Evolutionary conservation across 2,113 vertebrate genomes (phyloP).

Genomic region (Cisticola juncidis): DNA sequence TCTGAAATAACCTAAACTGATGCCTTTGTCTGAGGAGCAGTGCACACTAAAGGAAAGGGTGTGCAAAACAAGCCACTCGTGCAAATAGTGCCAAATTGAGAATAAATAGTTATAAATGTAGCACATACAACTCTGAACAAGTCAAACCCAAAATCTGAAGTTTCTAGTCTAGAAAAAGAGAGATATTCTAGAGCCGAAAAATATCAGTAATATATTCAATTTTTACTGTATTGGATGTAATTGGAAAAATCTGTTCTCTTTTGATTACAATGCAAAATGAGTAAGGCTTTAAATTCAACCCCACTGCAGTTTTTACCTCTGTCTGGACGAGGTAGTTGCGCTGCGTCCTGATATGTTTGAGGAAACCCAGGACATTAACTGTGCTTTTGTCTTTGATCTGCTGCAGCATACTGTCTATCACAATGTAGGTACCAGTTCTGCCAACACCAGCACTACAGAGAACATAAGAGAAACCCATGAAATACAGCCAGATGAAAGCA

Average conservation of each 20-base stretch:
- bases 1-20: neutral
- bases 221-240: neutral
- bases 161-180: neutral
- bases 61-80: neutral
- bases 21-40: neutral
- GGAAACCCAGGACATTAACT: conserved; percentile 94
- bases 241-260: neutral
- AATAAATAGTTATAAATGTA: neutral
- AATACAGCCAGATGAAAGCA: neutral
- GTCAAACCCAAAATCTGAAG: neutral
- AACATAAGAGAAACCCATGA: neutral
- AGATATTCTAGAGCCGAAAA: neutral
- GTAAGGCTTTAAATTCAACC: neutral
- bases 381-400: conserved; percentile 97
- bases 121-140: neutral
- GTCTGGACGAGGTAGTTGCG: conserved; percentile 98
- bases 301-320: conserved; percentile 80
- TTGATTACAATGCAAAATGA: neutral
- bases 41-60: neutral
- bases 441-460: conserved; percentile 91
- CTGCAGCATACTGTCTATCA: conserved; percentile 98
- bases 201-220: neutral
- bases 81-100: neutral
- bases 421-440: conserved; percentile 97
- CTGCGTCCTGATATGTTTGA: conserved; percentile 96